A percentile compares a stretch with the other conserved stretches of the same genome.
These are phyloP conservation scores for Odontesthes bonariensis DNA, from an alignment of 2,113 vertebrate species.

Conservation along the genomic window DNA sequence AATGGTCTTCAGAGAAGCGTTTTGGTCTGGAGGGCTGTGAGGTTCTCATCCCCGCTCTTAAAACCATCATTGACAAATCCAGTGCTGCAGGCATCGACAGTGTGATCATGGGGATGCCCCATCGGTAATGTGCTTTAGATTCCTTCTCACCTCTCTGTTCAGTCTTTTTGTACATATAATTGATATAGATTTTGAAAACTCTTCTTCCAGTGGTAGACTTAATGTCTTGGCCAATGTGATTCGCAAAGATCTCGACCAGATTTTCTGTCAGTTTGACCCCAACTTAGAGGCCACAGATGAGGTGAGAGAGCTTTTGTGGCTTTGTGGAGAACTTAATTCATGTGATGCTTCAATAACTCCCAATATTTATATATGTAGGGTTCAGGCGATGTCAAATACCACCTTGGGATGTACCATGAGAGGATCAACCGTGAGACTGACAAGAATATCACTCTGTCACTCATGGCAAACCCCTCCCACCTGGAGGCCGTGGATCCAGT, in stretches of 20 bases:
- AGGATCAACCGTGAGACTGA: constrained; percentile 90
- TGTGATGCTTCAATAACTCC: not conserved
- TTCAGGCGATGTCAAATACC: constrained; percentile 96
- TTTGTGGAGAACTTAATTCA: not conserved
- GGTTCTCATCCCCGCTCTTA: constrained; percentile 93
- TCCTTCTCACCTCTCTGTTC: not conserved
- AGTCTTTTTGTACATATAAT: not conserved
- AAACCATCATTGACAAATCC: constrained; percentile 95
- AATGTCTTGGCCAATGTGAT: constrained; percentile 97
- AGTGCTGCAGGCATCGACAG: constrained; percentile 92
- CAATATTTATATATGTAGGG: constrained; percentile 79
- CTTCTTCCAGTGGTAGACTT: constrained; percentile 86
- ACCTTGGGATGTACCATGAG: constrained; percentile 94
- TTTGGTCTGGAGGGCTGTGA: constrained; percentile 96
- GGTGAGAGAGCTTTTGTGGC: constrained; percentile 71
- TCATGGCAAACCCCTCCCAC: constrained; percentile 96
- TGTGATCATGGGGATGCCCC: constrained; percentile 97
- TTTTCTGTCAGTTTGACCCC: constrained; percentile 97
- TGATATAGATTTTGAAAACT: not conserved
- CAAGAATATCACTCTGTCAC: constrained; percentile 88
- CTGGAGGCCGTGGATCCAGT: constrained; percentile 94
- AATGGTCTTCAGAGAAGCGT: constrained; percentile 96
- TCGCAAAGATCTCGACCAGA: constrained; percentile 94
- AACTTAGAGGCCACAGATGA: constrained; percentile 96
- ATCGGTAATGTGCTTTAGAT: constrained; percentile 86